phyloP scores from a whole-genome alignment of 1,140 invertebrate species.

The Metopolophium dirhodum region DNA sequence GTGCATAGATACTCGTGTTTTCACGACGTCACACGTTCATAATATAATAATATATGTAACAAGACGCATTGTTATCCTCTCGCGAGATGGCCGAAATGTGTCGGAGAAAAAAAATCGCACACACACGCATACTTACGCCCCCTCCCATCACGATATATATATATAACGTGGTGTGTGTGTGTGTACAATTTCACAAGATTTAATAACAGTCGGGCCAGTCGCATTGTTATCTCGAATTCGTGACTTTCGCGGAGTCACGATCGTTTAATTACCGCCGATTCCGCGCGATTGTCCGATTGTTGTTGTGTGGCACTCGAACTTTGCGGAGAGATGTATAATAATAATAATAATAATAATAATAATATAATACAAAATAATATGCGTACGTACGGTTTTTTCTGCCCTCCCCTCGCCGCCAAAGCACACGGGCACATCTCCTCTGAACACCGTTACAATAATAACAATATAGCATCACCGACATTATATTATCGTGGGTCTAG shows the following conservation, averaged over 20 bases:
- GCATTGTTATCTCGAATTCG: conserved; percentile 49
- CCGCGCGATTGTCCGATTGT: conserved; percentile 45
- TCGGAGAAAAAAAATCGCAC: conserved; percentile 9
- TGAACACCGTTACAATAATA: neutral
- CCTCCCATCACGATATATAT: neutral
- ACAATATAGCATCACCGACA: neutral
- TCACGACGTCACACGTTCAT: neutral
- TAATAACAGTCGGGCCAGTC: conserved; percentile 36
- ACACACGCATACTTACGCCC: neutral
- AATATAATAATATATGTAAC: neutral
- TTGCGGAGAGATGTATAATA: conserved; percentile 19
- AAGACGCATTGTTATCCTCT: neutral
- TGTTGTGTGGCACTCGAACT: conserved; percentile 20
- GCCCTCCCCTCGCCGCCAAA: neutral
- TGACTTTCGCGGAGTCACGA: conserved; percentile 52
- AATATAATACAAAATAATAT: neutral
- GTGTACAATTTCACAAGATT: conserved; percentile 48
- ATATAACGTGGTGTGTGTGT: no score
- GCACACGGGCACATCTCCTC: neutral
- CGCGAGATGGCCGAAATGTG: conserved; percentile 4
- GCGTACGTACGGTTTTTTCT: neutral
- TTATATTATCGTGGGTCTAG: no score
- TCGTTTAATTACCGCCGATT: conserved; percentile 46
- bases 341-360: no score
- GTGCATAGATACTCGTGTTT: neutral